Evolutionary conservation across 2,888 invertebrate genomes (phyloP), one percentile per base, ranked within the genome.

Genomic region (Spisula subtruncata): DNA sequence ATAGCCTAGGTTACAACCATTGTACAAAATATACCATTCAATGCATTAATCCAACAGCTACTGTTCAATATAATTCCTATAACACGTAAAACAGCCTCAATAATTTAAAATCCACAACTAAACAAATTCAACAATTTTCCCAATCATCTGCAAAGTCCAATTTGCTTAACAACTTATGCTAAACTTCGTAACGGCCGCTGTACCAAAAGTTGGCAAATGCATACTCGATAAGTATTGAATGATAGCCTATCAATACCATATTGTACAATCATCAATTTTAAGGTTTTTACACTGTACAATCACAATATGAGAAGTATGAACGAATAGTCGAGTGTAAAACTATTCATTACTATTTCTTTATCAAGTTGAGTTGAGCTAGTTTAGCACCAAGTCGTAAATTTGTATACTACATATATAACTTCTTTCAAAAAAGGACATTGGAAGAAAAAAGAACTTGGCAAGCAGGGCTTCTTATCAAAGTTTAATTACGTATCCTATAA

Each of bases 181-280:
- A 18, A 18, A 75, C 35, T 75, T 35, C 29, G 75, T 18, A 35
- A 75, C 75, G 75, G 16, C 75, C 75, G 75, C 75, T 75, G 75
- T 75, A 75, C 75, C 75, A 75, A 75, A 75, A 75, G 18, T 75
- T 75, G 75, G 75, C 75, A 75, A 75, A 75, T 35, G 35, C 75
- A 35, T 75, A 75, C 75, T 32, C 32, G 75, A 81, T 51, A 71
- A 80, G 8, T n/a, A 56, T 41, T 85, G 54, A 85, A 85, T 56
- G 80, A 85, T 85, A 32, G 54, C 85, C 85, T 54, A 85, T 85
- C 85, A 85, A 85, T 85, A 54, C 79, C 10, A 32, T 60, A 79
- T 80, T 80, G 54, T 79, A 56, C 20, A 56, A 85, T 85, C 85
- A 85, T 85, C 85, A 79, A 85, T 85, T 85, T 80, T 56, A 32